Conservation (phyloP, 1,140 invertebrate species). For the Campodea augens region DNA sequence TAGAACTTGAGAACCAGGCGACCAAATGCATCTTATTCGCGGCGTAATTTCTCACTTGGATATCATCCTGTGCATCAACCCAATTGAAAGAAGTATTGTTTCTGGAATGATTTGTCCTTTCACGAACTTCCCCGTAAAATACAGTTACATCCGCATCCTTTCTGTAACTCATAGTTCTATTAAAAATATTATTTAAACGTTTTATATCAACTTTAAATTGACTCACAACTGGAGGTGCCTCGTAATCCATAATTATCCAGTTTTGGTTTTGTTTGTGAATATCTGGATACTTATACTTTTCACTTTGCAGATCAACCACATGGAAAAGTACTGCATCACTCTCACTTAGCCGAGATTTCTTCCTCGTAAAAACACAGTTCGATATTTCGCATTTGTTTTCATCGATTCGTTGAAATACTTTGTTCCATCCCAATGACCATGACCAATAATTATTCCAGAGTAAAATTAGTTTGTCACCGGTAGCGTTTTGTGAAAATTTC, state of each 20-base stretch:
- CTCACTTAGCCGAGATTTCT: conserved; percentile 11
- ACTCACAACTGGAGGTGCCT: conserved; percentile 15
- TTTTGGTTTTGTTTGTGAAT: conserved; percentile 11
- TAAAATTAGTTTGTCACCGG: conserved; percentile 10
- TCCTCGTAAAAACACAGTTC: conserved; percentile 14
- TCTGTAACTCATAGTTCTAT: conserved; percentile 29
- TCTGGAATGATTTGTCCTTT: background rate
- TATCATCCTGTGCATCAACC: conserved; percentile 11
- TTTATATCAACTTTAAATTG: conserved; percentile 9
- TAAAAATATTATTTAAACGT: conserved; percentile 21
- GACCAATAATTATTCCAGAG: conserved; percentile 16
- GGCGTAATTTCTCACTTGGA: conserved; percentile 14
- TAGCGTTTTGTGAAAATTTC: no score
- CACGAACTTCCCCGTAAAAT: conserved; percentile 23
- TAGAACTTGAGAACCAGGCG: conserved; percentile 29
- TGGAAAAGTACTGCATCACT: conserved; percentile 19
- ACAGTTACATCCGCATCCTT: conserved; percentile 25
- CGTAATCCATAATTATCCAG: conserved; percentile 16
- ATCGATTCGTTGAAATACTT: background rate
- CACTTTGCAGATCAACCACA: conserved; percentile 12
- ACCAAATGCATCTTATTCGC: conserved; percentile 14
- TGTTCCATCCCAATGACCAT: conserved; percentile 1
- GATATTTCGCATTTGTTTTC: conserved; percentile 9
- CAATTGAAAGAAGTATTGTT: no score
- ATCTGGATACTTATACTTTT: background rate